A percentile compares a stretch with the other conserved stretches of the same genome.
phyloP scores from a whole-genome alignment of 1,140 invertebrate genomes.

The Zaprionus africanus region DNA sequence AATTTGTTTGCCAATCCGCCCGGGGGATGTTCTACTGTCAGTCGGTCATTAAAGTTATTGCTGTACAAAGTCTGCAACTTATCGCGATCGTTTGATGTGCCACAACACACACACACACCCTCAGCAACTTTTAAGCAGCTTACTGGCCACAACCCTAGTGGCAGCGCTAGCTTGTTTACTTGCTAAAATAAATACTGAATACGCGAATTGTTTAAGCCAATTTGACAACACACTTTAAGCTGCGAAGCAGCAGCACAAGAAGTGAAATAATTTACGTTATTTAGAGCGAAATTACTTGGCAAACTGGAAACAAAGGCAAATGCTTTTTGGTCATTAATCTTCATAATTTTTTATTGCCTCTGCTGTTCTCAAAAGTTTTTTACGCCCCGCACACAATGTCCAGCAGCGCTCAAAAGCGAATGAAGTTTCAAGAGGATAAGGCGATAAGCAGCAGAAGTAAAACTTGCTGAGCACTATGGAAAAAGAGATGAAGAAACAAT shows the following conservation, averaged over 20 bases:
- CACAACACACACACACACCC: conserved; percentile 31
- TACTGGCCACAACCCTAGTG: conserved; percentile 32
- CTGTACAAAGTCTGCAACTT: conserved; percentile 22
- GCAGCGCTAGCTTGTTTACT: conserved; percentile 37
- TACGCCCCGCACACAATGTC: background rate
- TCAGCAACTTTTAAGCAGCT: conserved; percentile 63
- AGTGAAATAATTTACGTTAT: conserved; percentile 45
- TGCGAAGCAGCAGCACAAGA: background rate
- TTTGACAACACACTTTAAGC: conserved; percentile 27
- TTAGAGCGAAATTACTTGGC: conserved; percentile 36
- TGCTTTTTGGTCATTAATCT: conserved; percentile 62
- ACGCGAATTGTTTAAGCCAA: conserved; percentile 20
- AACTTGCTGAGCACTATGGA: background rate
- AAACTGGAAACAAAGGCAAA: conserved; percentile 28
- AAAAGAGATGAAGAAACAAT: conserved; percentile 1
- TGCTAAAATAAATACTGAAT: conserved; percentile 53
- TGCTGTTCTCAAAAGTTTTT: conserved; percentile 36
- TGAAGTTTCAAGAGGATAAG: background rate
- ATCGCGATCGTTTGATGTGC: conserved; percentile 64
- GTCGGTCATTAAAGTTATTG: conserved; percentile 41
- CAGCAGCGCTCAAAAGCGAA: background rate
- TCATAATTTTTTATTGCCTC: conserved; percentile 64
- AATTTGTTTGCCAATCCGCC: conserved; percentile 38
- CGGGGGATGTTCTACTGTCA: background rate
- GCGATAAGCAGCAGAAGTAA: conserved; percentile 1